These are phyloP conservation scores for Stomorhina lunata DNA, from an alignment of 2,888 invertebrate species.

Conservation along the genomic window DNA sequence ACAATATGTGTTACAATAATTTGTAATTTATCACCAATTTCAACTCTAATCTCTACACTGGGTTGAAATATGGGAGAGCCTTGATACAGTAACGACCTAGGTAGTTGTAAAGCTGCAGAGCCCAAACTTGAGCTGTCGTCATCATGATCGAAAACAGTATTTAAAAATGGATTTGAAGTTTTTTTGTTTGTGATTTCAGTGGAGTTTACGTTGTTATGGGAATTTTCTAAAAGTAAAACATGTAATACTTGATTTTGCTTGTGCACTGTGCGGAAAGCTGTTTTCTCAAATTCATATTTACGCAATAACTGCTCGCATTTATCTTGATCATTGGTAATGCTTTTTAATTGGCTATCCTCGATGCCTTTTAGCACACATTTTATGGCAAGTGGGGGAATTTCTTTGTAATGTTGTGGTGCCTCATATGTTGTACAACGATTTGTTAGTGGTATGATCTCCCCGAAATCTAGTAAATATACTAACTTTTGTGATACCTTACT, in stretches of 20 bases:
- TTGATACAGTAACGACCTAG: not conserved
- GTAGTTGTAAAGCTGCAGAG: not conserved
- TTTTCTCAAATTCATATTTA: slow-evolving; percentile 46
- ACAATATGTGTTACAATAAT: slow-evolving; percentile 59
- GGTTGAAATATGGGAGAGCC: not conserved
- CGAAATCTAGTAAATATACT: slow-evolving; percentile 64
- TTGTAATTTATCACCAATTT: slow-evolving; percentile 28
- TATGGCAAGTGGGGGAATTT: slow-evolving; percentile 64
- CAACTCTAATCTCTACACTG: not conserved
- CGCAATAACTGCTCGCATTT: slow-evolving; percentile 47
- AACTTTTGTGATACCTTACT: not conserved
- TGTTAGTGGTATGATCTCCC: slow-evolving; percentile 56
- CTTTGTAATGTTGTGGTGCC: slow-evolving; percentile 45
- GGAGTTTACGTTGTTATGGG: not conserved
- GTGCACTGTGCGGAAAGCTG: slow-evolving; percentile 47
- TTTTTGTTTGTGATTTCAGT: not conserved
- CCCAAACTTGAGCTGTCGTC: not conserved
- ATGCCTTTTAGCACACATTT: slow-evolving; percentile 65
- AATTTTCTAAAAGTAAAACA: slow-evolving; percentile 40
- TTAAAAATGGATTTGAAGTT: slow-evolving; percentile 35
- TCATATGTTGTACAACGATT: slow-evolving; percentile 45
- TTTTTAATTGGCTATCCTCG: not conserved
- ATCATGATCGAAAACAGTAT: not conserved
- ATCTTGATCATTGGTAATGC: slow-evolving; percentile 11
- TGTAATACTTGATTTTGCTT: slow-evolving; percentile 44